Evolutionary conservation across 2,888 invertebrate genomes (phyloP), one percentile per base, ranked within the genome.

Genomic region (Omphaloscelis lunosa): DNA sequence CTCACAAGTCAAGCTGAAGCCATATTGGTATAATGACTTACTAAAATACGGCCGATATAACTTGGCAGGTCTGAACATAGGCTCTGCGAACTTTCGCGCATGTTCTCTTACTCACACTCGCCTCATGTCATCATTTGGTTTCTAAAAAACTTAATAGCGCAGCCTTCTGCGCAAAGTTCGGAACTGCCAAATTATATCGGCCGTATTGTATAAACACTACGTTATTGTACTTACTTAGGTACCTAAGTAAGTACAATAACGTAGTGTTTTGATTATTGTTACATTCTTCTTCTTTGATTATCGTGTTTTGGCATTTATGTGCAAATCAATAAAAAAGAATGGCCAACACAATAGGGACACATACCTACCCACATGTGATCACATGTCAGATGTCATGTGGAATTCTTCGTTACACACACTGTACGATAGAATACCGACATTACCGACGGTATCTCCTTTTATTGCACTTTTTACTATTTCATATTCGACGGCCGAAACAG

Each of bases 1-100:
- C 65, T 45, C 15, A 27, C 20, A 12, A 71, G 51, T 45, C 12
- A 67, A 75, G 58, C 56, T 62, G 72, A 69, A 78, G 68, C 79
- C 72, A 7, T 77, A 4, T 3, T 11, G 17, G 11, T 17, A n/a
- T 11, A 34, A 11, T 7, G 34, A n/a, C 17, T 39, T n/a, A 2
- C 15, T n/a, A n/a, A n/a, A n/a, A n/a, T n/a, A n/a, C n/a, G n/a
- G n/a, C n/a, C n/a, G n/a, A n/a, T n/a, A n/a, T n/a, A n/a, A n/a
- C n/a, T n/a, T n/a, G n/a, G n/a, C n/a, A n/a, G n/a, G n/a, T n/a
- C n/a, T n/a, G n/a, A n/a, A n/a, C n/a, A n/a, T n/a, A n/a, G n/a
- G n/a, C n/a, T n/a, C n/a, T n/a, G n/a, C n/a, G n/a, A n/a, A n/a
- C n/a, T n/a, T n/a, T n/a, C n/a, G n/a, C n/a, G n/a, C n/a, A n/a